These are phyloP conservation scores for Dolichallabes microphthalmus DNA, from an alignment of 2,113 vertebrate genomes.

Conservation along the genomic window DNA sequence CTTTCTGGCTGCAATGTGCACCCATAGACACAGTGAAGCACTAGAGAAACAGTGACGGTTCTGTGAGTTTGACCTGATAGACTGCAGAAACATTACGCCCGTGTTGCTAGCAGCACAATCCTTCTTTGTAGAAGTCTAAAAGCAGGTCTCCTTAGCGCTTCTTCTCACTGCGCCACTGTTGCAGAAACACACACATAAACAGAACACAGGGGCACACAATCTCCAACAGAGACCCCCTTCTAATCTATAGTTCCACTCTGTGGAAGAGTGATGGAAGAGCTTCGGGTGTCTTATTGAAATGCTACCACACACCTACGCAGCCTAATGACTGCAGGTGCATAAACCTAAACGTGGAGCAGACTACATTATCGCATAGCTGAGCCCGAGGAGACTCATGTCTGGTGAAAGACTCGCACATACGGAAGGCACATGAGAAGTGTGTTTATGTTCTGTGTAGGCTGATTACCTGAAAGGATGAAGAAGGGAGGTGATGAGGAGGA, in stretches of 20 bases:
- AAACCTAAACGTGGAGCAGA: conserved; percentile 17
- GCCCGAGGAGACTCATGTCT: background rate
- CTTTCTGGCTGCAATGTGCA: conserved; percentile 27
- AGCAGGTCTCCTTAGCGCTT: background rate
- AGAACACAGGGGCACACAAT: background rate
- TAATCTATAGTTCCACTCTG: background rate
- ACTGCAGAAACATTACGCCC: conserved; percentile 7
- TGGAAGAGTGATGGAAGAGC: background rate
- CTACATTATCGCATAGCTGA: conserved; percentile 1
- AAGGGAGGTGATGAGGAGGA: conserved; percentile 8
- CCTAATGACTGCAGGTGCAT: conserved; percentile 10
- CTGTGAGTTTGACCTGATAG: conserved; percentile 21
- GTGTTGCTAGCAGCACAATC: conserved; percentile 8
- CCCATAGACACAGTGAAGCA: background rate
- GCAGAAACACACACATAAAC: background rate
- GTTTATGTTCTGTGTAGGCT: background rate
- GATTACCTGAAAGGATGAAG: conserved; percentile 72
- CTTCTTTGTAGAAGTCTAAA: conserved; percentile 3
- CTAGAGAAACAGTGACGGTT: conserved; percentile 9
- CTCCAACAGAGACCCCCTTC: background rate
- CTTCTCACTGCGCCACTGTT: background rate
- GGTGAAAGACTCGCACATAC: background rate
- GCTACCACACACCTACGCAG: background rate
- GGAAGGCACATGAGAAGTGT: conserved; percentile 11
- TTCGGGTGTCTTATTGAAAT: background rate